Percentiles rank a stretch among this genome's conserved stretches.
phyloP scores from a whole-genome alignment of 2,888 invertebrate genomes.

The Mechanitis mazaeus region DNA sequence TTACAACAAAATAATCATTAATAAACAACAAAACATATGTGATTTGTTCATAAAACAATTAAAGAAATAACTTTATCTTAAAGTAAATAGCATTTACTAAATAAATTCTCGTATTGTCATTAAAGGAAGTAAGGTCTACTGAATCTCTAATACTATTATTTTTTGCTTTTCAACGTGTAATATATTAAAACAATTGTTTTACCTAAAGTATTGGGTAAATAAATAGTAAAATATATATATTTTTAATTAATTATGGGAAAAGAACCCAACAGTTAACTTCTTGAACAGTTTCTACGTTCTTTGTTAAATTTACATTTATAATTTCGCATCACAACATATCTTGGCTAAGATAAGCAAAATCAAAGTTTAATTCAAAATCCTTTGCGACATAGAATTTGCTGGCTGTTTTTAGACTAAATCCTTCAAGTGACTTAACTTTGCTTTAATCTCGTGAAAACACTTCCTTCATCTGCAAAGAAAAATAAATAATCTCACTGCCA shows the following conservation, averaged over 20 bases:
- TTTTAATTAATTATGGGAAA: not conserved
- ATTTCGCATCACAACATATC: not conserved
- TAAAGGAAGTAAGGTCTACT: constrained; percentile 73
- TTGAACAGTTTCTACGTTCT: not conserved
- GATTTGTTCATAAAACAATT: constrained; percentile 4
- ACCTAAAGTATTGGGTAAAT: not conserved
- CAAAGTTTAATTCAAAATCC: not conserved
- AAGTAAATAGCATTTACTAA: constrained; percentile 92
- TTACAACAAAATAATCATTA: not conserved
- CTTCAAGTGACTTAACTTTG: not conserved
- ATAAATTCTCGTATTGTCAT: constrained; percentile 77
- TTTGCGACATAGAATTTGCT: constrained; percentile 6
- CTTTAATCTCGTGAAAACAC: not conserved
- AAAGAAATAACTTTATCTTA: constrained; percentile 67
- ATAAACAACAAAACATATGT: constrained; percentile 9
- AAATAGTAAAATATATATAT: not conserved
- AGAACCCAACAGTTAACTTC: constrained; percentile 4
- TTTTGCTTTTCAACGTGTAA: constrained; percentile 60
- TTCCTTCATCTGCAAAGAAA: not conserved
- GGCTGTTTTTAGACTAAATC: not conserved
- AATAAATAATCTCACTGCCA: not conserved
- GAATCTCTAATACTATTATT: constrained; percentile 71
- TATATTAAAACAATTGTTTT: not conserved
- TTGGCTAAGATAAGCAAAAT: not conserved
- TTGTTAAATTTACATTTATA: not conserved